Evolutionary conservation across 2,888 invertebrate genomes (phyloP).

Genomic region (Pyrocoelia pectoralis): DNA sequence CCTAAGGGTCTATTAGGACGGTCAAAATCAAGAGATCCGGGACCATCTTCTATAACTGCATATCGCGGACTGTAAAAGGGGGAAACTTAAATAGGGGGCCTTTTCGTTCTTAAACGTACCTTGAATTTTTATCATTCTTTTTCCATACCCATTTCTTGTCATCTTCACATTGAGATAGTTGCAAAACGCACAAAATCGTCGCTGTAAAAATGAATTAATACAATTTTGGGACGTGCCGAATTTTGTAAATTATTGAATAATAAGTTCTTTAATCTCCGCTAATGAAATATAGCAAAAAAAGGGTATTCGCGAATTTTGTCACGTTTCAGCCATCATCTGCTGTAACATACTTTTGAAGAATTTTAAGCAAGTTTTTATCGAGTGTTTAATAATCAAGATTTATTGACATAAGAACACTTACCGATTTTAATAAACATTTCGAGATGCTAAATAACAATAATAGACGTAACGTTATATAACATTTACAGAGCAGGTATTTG

Average conservation of each 20-base stretch:
- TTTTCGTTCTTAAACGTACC: slow-evolving; percentile 20
- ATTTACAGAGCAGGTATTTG: not conserved
- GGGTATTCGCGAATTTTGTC: slow-evolving; percentile 23
- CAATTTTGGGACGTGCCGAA: not conserved
- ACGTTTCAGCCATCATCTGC: slow-evolving; percentile 32
- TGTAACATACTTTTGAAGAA: slow-evolving; percentile 20
- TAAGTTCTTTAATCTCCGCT: slow-evolving; percentile 20
- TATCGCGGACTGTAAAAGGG: slow-evolving; percentile 42
- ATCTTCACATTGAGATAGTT: slow-evolving; percentile 40
- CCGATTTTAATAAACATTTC: slow-evolving; percentile 18
- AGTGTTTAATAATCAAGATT: slow-evolving; percentile 2
- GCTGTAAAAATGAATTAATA: slow-evolving; percentile 13
- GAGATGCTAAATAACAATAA: not conserved
- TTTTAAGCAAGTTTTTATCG: slow-evolving; percentile 26
- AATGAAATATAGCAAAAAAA: slow-evolving; percentile 19
- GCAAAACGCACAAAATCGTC: not conserved
- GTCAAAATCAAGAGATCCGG: slow-evolving; percentile 28
- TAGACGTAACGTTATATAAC: slow-evolving; percentile 25
- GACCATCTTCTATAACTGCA: slow-evolving; percentile 46
- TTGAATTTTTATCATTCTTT: slow-evolving; percentile 47
- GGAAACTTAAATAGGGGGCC: slow-evolving; percentile 32
- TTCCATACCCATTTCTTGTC: slow-evolving; percentile 62
- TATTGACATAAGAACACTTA: slow-evolving; percentile 11
- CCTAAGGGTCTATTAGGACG: slow-evolving; percentile 32
- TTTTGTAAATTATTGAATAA: slow-evolving; percentile 21